Evolutionary conservation across 2,113 vertebrate genomes (phyloP).

Genomic region (Ameiurus melas): DNA sequence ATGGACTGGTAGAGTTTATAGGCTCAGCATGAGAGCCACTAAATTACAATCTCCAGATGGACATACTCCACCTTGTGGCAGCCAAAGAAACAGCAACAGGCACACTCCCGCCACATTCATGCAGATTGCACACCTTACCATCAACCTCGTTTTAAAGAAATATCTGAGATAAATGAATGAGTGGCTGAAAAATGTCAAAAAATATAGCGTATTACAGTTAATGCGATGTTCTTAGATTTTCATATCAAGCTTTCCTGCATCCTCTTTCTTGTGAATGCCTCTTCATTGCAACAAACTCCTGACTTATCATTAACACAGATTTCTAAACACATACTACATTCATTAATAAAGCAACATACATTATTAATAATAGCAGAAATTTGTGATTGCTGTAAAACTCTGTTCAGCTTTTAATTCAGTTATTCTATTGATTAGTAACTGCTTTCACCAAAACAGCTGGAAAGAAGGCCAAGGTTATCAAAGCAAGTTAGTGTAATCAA

Average conservation of each 20-base stretch:
- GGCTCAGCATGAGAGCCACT: conserved; percentile 49
- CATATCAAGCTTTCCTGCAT: neutral
- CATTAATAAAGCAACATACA: neutral
- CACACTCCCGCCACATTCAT: too few species aligned
- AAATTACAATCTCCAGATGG: conserved; percentile 58
- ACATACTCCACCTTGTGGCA: conserved; percentile 69
- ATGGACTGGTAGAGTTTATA: conserved; percentile 45
- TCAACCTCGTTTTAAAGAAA: neutral
- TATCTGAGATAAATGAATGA: neutral
- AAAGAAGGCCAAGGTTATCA: neutral
- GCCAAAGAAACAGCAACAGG: conserved; percentile 46
- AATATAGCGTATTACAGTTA: neutral
- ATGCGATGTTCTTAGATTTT: neutral
- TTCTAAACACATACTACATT: neutral
- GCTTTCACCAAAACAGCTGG: neutral
- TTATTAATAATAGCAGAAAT: neutral
- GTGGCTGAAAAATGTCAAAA: neutral
- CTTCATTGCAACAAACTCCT: neutral
- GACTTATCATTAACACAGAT: neutral
- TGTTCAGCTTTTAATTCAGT: too few species aligned
- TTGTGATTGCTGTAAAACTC: too few species aligned
- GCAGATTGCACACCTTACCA: neutral
- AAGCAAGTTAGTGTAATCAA: neutral
- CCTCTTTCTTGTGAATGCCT: neutral
- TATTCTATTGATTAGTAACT: too few species aligned